These are phyloP conservation scores for Setipinna tenuifilis DNA, from an alignment of 2,797 vertebrate genomes.

Conservation along the genomic window DNA sequence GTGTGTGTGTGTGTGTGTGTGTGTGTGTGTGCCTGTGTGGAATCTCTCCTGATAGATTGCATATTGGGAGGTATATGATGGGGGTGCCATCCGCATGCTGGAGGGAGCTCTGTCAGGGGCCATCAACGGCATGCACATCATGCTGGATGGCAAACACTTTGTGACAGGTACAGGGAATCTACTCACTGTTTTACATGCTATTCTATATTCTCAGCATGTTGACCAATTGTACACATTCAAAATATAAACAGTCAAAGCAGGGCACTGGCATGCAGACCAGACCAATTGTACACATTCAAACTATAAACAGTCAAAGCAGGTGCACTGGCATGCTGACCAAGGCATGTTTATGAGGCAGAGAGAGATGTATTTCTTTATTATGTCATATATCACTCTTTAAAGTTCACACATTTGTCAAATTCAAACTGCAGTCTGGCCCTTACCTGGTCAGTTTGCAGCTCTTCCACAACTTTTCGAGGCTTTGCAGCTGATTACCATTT, in stretches of 20 bases:
- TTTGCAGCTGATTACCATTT: not conserved
- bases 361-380: no score
- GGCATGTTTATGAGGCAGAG: not conserved
- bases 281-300: not conserved
- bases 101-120: constrained; percentile 72
- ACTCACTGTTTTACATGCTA: constrained; percentile 24
- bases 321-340: not conserved
- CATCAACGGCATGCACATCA: constrained; percentile 76
- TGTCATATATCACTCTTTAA: not conserved
- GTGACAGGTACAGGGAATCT: constrained; percentile 61
- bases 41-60: constrained; percentile 62
- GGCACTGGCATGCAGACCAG: not conserved
- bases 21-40: not conserved
- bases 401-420: not conserved
- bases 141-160: constrained; percentile 66
- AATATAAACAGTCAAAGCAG: constrained; percentile 3
- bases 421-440: not conserved
- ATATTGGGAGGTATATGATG: constrained; percentile 78
- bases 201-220: constrained; percentile 17
- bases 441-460: not conserved
- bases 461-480: not conserved
- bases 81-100: constrained; percentile 68
- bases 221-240: not conserved
- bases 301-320: constrained; percentile 1
- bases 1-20: not conserved